Base-by-base conservation (phyloP, 2,888 invertebrate genomes). In the Alitta virens region DNA sequence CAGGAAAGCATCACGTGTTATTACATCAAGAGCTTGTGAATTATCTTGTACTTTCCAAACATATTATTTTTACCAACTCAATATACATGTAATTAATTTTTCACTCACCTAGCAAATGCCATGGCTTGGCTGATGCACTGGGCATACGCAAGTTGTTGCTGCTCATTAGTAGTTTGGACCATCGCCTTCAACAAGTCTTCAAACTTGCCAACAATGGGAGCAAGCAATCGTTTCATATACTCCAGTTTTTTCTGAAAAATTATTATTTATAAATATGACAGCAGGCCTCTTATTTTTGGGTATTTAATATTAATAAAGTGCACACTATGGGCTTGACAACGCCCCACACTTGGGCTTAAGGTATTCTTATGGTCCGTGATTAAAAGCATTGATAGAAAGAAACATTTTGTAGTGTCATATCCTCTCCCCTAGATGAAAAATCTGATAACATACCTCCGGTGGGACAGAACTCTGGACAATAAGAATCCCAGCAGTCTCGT, bases 401-500 rank as follows among this genome's bases (percentile, higher is more conserved):
- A n/a, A n/a, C n/a, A n/a, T n/a, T n/a, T n/a, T n/a, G n/a, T n/a
- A n/a, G n/a, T n/a, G n/a, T n/a, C n/a, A n/a, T n/a, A n/a, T n/a
- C n/a, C n/a, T n/a, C n/a, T n/a, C n/a, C n/a, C n/a, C n/a, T n/a
- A n/a, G n/a, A n/a, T n/a, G n/a, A n/a, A n/a, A n/a, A n/a, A n/a
- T n/a, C n/a, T n/a, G n/a, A n/a, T n/a, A 46, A 46, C 71, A 63
- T 71, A 84, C 84, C 75, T 84, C 80, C 18, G 81, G 73, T 16
- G 82, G 75, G 43, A 83, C 78, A 64, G 82, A 79, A 64, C 85
- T 84, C 62, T 83, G 82, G 1, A 86, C 83, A 57, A 87, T 85
- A 5, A 87, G 75, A 42, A 84, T 81, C 1, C 85, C 85, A 40
- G 85, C 84, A 1, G 86, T 84, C 79, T 87, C 87, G 70, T 84